Conservation (phyloP, 2,797 vertebrate species). For the Lepidocolaptes lacrymiger region DNA sequence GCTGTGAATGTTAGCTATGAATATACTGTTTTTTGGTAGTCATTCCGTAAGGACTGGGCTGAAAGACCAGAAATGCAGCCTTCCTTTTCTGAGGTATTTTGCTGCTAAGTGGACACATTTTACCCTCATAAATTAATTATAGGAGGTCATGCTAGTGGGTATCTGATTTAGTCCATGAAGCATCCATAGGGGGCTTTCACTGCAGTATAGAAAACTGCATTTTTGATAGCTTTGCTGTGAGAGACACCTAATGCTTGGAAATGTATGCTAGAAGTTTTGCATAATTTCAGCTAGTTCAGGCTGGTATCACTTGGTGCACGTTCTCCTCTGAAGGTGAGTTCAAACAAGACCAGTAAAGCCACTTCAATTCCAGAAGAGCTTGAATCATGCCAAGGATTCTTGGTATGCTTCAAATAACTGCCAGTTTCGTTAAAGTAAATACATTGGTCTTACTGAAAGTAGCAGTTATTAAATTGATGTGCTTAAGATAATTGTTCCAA, state of each 20-base stretch:
- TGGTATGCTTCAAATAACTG: background rate
- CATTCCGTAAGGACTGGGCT: background rate
- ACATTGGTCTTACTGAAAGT: background rate
- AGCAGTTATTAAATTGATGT: background rate
- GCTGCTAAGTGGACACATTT: background rate
- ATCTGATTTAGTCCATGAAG: background rate
- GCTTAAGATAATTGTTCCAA: background rate
- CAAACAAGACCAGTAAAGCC: background rate
- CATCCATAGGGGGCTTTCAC: background rate
- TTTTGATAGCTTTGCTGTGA: background rate
- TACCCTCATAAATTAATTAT: background rate
- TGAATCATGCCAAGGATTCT: background rate
- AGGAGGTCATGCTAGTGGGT: background rate
- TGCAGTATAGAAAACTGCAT: background rate
- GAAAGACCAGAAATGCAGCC: background rate
- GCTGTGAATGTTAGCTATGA: background rate
- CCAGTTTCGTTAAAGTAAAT: background rate
- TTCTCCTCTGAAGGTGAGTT: background rate
- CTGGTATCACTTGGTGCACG: rapidly evolving
- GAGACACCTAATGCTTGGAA: background rate
- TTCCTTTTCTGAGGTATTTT: background rate
- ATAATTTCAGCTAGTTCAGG: background rate
- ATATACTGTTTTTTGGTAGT: background rate
- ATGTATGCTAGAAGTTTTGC: background rate
- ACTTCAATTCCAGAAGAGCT: background rate